phyloP scores from a whole-genome alignment of 2,113 vertebrate genomes.

The Thunnus maccoyii region DNA sequence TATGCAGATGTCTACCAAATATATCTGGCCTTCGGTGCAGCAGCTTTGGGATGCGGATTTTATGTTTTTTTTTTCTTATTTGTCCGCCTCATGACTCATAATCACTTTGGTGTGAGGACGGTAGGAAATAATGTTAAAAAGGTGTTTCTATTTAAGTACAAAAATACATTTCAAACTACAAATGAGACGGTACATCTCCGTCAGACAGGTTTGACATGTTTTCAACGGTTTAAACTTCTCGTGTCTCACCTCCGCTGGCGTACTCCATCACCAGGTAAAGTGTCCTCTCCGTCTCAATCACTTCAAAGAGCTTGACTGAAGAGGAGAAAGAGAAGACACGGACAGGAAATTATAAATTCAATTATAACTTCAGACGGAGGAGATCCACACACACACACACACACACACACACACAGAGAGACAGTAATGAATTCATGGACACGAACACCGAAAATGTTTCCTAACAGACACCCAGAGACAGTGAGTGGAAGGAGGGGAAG shows the following conservation, averaged over 20 bases:
- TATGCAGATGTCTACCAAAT: neutral
- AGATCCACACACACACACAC: neutral
- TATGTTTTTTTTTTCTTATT: too few species aligned
- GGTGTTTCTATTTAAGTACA: too few species aligned
- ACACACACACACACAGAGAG: neutral
- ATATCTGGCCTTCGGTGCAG: neutral
- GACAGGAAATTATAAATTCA: slow-evolving; percentile 30
- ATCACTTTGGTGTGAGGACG: too few species aligned
- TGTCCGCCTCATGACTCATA: too few species aligned
- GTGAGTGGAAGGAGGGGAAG: neutral
- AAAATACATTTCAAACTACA: too few species aligned
- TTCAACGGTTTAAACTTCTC: too few species aligned
- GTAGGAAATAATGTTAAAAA: too few species aligned
- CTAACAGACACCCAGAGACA: neutral
- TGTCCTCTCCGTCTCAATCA: slow-evolving; percentile 97
- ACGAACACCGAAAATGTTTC: neutral
- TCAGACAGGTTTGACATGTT: too few species aligned
- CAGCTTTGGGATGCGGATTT: neutral
- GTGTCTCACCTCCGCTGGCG: slow-evolving; percentile 93
- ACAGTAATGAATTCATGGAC: slow-evolving; percentile 16
- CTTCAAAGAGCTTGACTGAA: slow-evolving; percentile 96
- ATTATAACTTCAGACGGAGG: slow-evolving; percentile 24
- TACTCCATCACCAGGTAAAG: slow-evolving; percentile 99
- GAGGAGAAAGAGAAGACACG: slow-evolving; percentile 34
- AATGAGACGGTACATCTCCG: too few species aligned